phyloP scores from a whole-genome alignment of 1,140 invertebrate genomes.

The Aphelenchoides besseyi region DNA sequence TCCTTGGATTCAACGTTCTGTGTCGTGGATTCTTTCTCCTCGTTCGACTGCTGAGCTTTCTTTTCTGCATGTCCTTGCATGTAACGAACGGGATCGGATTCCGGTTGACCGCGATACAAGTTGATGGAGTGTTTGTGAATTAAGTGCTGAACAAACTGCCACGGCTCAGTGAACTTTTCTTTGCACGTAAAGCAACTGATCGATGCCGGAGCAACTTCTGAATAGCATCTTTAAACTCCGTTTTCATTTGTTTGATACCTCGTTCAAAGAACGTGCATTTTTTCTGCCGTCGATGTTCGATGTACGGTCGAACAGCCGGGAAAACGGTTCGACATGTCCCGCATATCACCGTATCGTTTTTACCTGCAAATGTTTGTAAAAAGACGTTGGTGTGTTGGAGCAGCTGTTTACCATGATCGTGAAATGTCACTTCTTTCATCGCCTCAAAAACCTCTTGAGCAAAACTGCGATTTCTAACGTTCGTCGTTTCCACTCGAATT shows the following conservation, averaged over 20 bases:
- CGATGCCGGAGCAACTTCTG: conserved; percentile 8
- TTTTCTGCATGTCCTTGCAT: neutral
- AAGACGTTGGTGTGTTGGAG: too few species aligned
- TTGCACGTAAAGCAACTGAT: conserved; percentile 28
- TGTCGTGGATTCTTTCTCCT: neutral
- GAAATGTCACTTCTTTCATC: conserved; percentile 5
- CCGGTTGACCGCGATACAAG: conserved; percentile 16
- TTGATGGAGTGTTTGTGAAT: conserved; percentile 24
- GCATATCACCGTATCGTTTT: conserved; percentile 24
- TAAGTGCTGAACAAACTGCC: conserved; percentile 24
- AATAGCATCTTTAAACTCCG: neutral
- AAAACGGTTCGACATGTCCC: conserved; percentile 13
- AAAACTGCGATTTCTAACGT: neutral
- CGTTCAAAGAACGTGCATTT: conserved; percentile 19
- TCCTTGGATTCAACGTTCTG: neutral
- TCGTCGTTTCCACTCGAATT: neutral
- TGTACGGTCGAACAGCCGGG: neutral
- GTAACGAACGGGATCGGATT: conserved; percentile 8
- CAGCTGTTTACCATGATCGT: conserved; percentile 10
- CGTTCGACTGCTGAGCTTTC: neutral
- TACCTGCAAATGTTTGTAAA: neutral
- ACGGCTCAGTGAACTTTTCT: conserved; percentile 17
- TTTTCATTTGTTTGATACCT: too few species aligned
- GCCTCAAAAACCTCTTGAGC: conserved; percentile 13
- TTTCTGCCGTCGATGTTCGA: conserved; percentile 20